Conservation (phyloP, 2,888 invertebrate species). For the Eurytoma californica region DNA sequence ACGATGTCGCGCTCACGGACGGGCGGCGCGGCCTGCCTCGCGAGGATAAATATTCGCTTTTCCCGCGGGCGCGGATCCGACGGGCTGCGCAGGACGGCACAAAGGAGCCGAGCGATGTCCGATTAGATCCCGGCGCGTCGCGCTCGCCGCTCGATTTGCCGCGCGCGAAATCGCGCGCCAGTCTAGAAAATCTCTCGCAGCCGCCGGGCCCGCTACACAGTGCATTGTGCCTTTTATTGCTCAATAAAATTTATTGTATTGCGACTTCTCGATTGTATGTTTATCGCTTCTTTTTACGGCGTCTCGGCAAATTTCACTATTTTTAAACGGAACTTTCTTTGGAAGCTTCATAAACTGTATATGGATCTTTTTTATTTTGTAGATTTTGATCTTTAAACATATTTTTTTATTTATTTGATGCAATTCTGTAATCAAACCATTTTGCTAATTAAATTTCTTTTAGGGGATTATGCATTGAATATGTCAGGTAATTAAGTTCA, state of each 20-base stretch:
- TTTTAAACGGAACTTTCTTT: too few species aligned
- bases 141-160: slow-evolving; percentile 30
- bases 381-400: too few species aligned
- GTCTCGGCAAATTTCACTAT: not conserved
- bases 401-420: too few species aligned
- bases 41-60: slow-evolving; percentile 40
- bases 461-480: too few species aligned
- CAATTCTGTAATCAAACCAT: too few species aligned
- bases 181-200: not conserved
- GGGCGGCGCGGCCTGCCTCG: not conserved
- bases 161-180: slow-evolving; percentile 15
- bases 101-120: slow-evolving; percentile 42
- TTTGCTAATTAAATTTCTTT: too few species aligned
- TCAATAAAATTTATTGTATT: slow-evolving; percentile 28
- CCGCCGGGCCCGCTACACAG: not conserved
- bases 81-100: slow-evolving; percentile 13
- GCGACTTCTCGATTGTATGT: not conserved
- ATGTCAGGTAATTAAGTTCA: too few species aligned
- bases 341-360: too few species aligned
- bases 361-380: too few species aligned
- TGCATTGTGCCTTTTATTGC: slow-evolving; percentile 15
- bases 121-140: slow-evolving; percentile 36
- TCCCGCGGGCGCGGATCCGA: slow-evolving; percentile 3
- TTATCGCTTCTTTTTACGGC: slow-evolving; percentile 13
- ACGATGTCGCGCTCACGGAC: slow-evolving; percentile 40